Base-by-base conservation (phyloP, 2,888 invertebrate genomes). In the Diaperis boleti region DNA sequence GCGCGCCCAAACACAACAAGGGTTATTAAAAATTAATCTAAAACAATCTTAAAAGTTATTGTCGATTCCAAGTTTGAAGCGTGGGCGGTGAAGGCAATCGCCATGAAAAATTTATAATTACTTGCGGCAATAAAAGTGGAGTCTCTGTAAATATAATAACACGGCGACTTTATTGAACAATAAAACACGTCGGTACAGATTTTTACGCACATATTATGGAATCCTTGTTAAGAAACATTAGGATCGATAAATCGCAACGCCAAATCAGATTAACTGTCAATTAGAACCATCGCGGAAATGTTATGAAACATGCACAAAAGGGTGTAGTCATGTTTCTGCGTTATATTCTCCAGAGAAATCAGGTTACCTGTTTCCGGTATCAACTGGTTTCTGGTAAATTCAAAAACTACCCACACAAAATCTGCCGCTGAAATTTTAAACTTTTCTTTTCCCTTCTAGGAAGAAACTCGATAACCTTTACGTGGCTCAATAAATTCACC, bases 301-400 rank as follows among this genome's bases (percentile, higher is more conserved):
- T 33, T 11, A 54, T 54, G 17, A 55, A 64, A 39, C 54, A 52
- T 49, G 39, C 59, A 55, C 8, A 29, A 29, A 41, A 18, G 47
- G 17, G 22, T n/a, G n/a, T 39, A n/a, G 37, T 35, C 50, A 55
- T 54, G 41, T 52, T 50, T 10, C 41, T 42, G 57, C 37, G 37
- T 55, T 41, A 39, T 33, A 33, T 50, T 26, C 62, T 47, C 61
- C 22, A 22, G 62, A 61, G 64, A 64, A 65, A 65, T 65, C 49
- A 65, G 47, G 55, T 54, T 52, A 45, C 44, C 37, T 54, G 49
- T 44, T 55, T 56, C 55, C 49, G 55, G 55, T 55, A 41, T 22
- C 37, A 54, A 60, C 52, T 50, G 59, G 49, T 49, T 49, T 49
- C 17, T 5, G 22, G 26, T 37, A 47, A 55, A 47, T 49, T 62